A percentile compares a stretch with the other conserved stretches of the same genome.
Conservation (phyloP, 2,888 invertebrate genomes). For the Helleia helle region DNA sequence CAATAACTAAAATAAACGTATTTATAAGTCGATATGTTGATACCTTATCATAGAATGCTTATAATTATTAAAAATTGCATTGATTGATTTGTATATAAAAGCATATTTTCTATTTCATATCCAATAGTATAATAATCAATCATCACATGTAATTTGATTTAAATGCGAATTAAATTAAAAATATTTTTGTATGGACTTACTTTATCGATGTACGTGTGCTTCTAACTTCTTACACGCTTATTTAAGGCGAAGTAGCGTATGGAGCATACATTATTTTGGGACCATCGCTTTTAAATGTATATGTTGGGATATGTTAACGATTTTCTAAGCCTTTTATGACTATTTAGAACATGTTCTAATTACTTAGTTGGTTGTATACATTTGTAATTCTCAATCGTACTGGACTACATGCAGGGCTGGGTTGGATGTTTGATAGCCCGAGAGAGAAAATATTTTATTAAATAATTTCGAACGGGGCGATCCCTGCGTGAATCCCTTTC, state of each 20-base stretch:
- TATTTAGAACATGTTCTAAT: constrained; percentile 6
- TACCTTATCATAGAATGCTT: too few species aligned
- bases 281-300: constrained; percentile 36
- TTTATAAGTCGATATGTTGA: too few species aligned
- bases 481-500: too few species aligned
- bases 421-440: too few species aligned
- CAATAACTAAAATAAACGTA: too few species aligned
- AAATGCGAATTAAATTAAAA: constrained; percentile 1
- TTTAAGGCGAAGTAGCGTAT: not conserved
- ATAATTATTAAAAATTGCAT: too few species aligned
- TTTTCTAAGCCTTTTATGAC: constrained; percentile 13
- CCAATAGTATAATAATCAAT: constrained; percentile 2
- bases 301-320: constrained; percentile 25
- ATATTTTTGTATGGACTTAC: constrained; percentile 8
- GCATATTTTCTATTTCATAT: not conserved
- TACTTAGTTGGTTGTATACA: not conserved
- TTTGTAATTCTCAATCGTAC: not conserved
- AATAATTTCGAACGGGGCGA: too few species aligned
- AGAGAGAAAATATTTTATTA: too few species aligned
- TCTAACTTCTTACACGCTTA: not conserved
- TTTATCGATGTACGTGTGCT: not conserved
- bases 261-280: constrained; percentile 36
- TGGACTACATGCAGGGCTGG: not conserved
- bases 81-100: constrained; percentile 6
- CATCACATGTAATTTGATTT: constrained; percentile 2